Evolutionary conservation across 1,140 invertebrate genomes (phyloP).

Genomic region (Anthonomus grandis): DNA sequence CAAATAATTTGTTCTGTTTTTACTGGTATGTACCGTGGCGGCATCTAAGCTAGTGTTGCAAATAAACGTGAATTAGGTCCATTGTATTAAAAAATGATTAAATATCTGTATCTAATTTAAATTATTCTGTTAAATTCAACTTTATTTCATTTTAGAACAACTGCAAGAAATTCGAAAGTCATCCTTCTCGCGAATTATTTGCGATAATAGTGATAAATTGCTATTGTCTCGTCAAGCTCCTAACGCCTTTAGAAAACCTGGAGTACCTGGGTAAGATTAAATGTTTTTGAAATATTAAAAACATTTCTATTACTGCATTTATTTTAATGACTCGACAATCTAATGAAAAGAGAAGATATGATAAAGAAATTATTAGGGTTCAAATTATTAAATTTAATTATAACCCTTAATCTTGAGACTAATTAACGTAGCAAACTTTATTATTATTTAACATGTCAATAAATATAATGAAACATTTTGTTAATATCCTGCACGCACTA

Average conservation of each 20-base stretch:
- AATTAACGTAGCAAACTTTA: too few species aligned
- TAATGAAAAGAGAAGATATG: background rate
- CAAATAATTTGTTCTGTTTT: too few species aligned
- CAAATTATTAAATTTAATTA: background rate
- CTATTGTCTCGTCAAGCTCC: constrained; percentile 51
- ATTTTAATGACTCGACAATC: background rate
- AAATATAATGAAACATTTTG: too few species aligned
- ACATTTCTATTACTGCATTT: background rate
- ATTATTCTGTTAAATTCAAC: constrained; percentile 10
- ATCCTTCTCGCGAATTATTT: constrained; percentile 68
- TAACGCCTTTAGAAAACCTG: constrained; percentile 56
- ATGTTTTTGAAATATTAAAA: background rate
- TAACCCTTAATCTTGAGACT: background rate
- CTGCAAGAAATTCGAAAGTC: constrained; percentile 69
- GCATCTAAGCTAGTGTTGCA: too few species aligned
- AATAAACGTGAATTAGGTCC: too few species aligned
- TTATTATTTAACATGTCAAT: too few species aligned
- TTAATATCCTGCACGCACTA: too few species aligned
- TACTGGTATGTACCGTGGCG: too few species aligned
- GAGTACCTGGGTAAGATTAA: constrained; percentile 53
- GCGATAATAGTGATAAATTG: constrained; percentile 74
- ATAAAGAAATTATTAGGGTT: background rate
- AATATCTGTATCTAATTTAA: too few species aligned
- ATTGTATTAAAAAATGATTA: too few species aligned
- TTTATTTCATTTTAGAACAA: constrained; percentile 61